Evolutionary conservation across 2,797 vertebrate species (phyloP).

Genomic region (Bufotes viridis): DNA sequence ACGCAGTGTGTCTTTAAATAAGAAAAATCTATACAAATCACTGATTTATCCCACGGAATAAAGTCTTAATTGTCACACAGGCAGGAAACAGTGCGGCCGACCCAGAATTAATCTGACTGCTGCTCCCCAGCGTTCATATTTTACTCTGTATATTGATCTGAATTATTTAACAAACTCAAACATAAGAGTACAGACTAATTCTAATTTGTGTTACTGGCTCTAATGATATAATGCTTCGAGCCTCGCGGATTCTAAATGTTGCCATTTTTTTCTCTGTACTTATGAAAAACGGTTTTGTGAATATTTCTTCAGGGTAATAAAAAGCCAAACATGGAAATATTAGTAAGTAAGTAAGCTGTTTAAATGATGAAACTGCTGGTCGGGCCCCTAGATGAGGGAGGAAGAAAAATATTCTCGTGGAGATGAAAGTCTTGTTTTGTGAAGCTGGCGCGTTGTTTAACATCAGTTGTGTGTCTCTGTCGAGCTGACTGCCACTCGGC

Average conservation of each 20-base stretch:
- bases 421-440: constrained; percentile 53
- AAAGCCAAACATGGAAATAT: constrained; percentile 43
- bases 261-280: constrained; percentile 8
- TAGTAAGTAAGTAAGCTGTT: constrained; percentile 51
- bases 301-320: constrained; percentile 57
- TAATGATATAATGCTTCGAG: constrained; percentile 42
- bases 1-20: not conserved
- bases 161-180: constrained; percentile 43
- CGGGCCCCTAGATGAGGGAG: constrained; percentile 18
- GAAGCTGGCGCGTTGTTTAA: constrained; percentile 27
- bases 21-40: constrained; percentile 12
- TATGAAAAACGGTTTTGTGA: constrained; percentile 48
- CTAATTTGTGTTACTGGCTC: constrained; percentile 38
- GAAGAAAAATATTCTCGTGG: not conserved
- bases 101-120: constrained; percentile 5
- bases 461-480: constrained; percentile 25
- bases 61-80: not conserved
- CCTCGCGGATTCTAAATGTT: constrained; percentile 21
- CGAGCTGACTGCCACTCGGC: constrained; percentile 13
- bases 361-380: constrained; percentile 54
- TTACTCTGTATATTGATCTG: constrained; percentile 43
- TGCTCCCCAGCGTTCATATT: constrained; percentile 31
- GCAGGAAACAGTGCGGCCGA: not conserved
- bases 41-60: constrained; percentile 8
- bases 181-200: constrained; percentile 42